phyloP scores from a whole-genome alignment of 2,113 vertebrate species.

The Laticauda colubrina region DNA sequence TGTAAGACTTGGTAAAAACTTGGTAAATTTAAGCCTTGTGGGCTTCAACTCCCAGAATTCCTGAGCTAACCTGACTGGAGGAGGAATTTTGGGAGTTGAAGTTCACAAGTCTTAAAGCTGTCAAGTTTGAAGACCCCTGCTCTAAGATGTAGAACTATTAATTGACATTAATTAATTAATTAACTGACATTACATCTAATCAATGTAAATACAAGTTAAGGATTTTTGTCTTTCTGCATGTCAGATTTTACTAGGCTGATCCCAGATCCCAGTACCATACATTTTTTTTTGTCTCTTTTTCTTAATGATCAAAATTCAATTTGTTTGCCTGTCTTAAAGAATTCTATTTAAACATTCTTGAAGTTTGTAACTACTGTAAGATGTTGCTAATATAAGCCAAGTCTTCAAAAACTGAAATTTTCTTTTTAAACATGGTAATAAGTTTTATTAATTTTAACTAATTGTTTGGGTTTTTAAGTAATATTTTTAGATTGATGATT shows the following conservation, averaged over 20 bases:
- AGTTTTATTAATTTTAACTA: neutral
- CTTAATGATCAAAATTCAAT: too few relatives aligned
- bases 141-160: neutral
- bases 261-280: neutral
- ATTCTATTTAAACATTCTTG: neutral
- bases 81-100: too few relatives aligned
- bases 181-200: neutral
- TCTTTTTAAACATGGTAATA: neutral
- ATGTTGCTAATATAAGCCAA: neutral
- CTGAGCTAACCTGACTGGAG: too few relatives aligned
- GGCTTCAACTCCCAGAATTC: too few relatives aligned
- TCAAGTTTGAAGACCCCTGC: too few relatives aligned
- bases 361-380: neutral
- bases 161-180: neutral
- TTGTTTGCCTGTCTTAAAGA: too few relatives aligned
- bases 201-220: neutral
- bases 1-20: neutral
- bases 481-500: slow-evolving; percentile 25
- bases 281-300: neutral
- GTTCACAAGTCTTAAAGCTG: too few relatives aligned
- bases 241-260: neutral
- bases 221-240: neutral
- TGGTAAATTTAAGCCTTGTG: too few relatives aligned
- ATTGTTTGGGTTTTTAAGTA: neutral
- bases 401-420: neutral